phyloP scores from a whole-genome alignment of 2,113 vertebrate genomes.

The Piliocolobus tephrosceles region DNA sequence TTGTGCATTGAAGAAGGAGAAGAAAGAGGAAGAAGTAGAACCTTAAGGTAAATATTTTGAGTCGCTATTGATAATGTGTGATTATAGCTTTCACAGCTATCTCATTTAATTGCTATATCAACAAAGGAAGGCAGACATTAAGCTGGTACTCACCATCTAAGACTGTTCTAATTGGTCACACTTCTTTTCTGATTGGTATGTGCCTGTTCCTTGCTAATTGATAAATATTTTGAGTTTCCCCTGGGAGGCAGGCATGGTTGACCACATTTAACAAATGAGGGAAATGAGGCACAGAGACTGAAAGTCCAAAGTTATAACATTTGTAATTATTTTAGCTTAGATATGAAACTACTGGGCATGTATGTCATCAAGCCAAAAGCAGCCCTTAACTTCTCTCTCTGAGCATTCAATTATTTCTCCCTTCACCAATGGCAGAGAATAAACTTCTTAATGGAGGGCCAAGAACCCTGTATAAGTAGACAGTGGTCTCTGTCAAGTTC shows the following conservation, averaged over 20 bases:
- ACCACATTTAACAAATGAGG: neutral
- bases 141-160: neutral
- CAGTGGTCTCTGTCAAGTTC: accelerated
- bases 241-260: neutral
- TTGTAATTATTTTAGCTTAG: neutral
- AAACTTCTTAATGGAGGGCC: neutral
- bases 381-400: neutral
- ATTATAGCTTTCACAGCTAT: neutral
- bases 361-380: neutral
- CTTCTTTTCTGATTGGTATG: neutral
- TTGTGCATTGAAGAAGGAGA: neutral
- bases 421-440: neutral
- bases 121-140: neutral
- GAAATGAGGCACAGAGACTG: neutral
- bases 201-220: neutral
- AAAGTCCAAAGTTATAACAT: neutral
- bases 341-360: neutral
- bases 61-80: neutral
- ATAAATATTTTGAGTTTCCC: neutral
- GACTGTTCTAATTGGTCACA: neutral
- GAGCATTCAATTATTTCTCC: neutral
- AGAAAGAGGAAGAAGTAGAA: neutral
- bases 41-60: neutral
- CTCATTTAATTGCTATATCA: neutral
- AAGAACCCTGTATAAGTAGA: neutral